Base-by-base conservation (phyloP, 2,888 invertebrate genomes). In the Ichneumoninae sp. region DNA sequence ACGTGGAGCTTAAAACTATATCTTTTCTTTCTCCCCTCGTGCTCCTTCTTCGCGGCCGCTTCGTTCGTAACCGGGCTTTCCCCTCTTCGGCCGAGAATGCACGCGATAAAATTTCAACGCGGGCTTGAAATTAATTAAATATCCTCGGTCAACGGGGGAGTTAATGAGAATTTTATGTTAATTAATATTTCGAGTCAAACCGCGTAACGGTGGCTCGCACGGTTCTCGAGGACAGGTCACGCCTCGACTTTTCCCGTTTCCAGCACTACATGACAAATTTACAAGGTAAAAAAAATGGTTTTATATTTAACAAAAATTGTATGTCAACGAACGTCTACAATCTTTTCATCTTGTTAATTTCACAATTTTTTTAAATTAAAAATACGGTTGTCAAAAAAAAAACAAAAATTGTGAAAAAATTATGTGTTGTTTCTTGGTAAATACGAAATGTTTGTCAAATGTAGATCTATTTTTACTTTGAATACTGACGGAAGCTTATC, bases 141-240 rank as follows among this genome's bases (percentile, higher is more conserved):
- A 13, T 26, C 57, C 26, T 57, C 57, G 10, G 57, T 13, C 13
- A 57, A 57, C 57, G 26, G 40, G 30, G 52, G 30, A 52, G 54
- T 30, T 76, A 65, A 76, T 76, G 81, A 81, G 54, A 65, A 65
- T 70, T 81, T n/a, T 52, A 76, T 65, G 81, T 40, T 76, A 69
- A 81, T 76, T 76, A 71, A 62, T 54, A 19, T 62, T 81, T 33
- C 16, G 5, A 52, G 40, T 30, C 13, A 40, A 72, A 40, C 40
- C 1, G 30, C 57, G 22, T 10, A 57, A 26, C 57, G 22, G 10
- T 26, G 22, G 8, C 22, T 57, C 22, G 22, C 10, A n/a, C 19
- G 52, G 52, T 19, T 3, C 19, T 19, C 19, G 19, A 19, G 16
- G 4, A 19, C 52, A 7, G 4, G 19, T 52, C 19, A 19, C 10